Conservation (phyloP, 2,888 invertebrate species). For the Pristionchus japonicus region DNA sequence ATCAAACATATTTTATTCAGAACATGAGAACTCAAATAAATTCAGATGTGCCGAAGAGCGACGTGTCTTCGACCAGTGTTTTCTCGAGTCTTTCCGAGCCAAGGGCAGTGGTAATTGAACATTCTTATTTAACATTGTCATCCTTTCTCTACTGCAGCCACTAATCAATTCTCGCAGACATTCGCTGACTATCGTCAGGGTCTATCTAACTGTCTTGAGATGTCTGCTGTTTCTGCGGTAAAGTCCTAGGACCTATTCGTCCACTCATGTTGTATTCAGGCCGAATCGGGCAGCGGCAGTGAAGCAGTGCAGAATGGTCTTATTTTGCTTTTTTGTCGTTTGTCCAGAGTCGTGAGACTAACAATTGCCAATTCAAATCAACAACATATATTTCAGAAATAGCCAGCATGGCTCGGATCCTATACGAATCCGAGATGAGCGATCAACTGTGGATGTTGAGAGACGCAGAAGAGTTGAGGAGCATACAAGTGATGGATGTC, state of each 20-base stretch:
- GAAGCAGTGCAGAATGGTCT: neutral
- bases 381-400: too few species aligned
- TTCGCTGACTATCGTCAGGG: constrained; percentile 19
- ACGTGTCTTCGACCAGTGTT: constrained; percentile 10
- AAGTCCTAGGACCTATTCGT: neutral
- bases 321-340: too few species aligned
- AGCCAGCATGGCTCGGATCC: neutral
- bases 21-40: too few species aligned
- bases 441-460: constrained; percentile 8
- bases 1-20: too few species aligned
- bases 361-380: too few species aligned
- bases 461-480: neutral
- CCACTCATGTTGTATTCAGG: neutral
- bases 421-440: constrained; percentile 19
- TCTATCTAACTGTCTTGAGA: neutral
- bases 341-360: too few species aligned
- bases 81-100: neutral
- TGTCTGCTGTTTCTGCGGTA: neutral
- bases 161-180: neutral
- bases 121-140: neutral
- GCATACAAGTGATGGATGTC: neutral
- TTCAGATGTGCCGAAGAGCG: neutral
- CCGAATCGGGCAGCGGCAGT: neutral
- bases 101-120: neutral
- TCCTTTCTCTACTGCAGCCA: too few species aligned